Percentiles rank a stretch among this genome's conserved stretches.
Evolutionary conservation across 2,113 vertebrate genomes (phyloP).

Genomic region (Maccullochella peelii): DNA sequence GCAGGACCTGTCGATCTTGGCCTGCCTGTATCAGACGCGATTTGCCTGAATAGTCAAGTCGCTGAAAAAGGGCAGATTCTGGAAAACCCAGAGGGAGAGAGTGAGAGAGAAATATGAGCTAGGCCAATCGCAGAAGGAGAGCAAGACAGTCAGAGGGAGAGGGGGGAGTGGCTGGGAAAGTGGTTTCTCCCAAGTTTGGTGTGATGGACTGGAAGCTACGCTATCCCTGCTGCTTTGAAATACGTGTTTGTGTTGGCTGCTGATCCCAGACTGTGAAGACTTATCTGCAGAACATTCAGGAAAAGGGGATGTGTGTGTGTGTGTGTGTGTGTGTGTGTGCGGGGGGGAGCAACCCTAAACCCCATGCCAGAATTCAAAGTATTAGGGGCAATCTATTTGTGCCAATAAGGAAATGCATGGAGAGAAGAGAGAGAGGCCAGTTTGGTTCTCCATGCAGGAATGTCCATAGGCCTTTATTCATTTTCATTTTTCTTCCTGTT

Average conservation of each 20-base stretch:
- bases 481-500: constrained; percentile 44
- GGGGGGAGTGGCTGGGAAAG: constrained; percentile 59
- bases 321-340: constrained; percentile 29
- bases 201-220: constrained; percentile 80
- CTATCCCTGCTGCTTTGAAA: constrained; percentile 78
- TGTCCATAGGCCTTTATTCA: constrained; percentile 56
- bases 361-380: constrained; percentile 70
- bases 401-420: constrained; percentile 66
- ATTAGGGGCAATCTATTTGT: constrained; percentile 61
- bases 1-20: constrained; percentile 51
- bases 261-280: constrained; percentile 63
- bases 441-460: constrained; percentile 65
- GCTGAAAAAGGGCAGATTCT: constrained; percentile 80
- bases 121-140: constrained; percentile 44
- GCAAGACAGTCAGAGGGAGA: constrained; percentile 12
- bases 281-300: constrained; percentile 69
- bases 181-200: constrained; percentile 88
- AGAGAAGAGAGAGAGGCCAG: constrained; percentile 16
- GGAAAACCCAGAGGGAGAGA: constrained; percentile 58
- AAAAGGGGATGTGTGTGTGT: constrained; percentile 36
- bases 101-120: constrained; percentile 62
- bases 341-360: constrained; percentile 23
- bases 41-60: constrained; percentile 51
- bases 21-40: constrained; percentile 53
- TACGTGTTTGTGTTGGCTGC: constrained; percentile 82